A percentile compares a stretch with the other conserved stretches of the same genome.
Conservation (phyloP, 2,113 vertebrate species). For the Heptranchias perlo region DNA sequence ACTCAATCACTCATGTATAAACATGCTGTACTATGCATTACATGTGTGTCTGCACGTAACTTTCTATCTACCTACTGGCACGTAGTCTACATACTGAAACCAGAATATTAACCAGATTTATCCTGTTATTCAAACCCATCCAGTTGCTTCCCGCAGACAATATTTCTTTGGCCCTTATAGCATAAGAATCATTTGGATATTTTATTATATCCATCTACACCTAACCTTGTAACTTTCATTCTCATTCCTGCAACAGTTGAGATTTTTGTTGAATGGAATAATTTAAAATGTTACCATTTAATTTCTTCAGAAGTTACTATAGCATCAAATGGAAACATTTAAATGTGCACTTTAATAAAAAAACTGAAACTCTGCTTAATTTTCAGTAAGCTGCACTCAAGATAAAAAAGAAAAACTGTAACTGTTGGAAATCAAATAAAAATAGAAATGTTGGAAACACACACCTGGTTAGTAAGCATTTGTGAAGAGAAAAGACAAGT, state of each 20-base stretch:
- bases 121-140: neutral
- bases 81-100: neutral
- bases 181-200: neutral
- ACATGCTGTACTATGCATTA: neutral
- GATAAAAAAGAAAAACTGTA: no score
- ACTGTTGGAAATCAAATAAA: neutral
- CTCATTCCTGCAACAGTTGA: neutral
- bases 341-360: neutral
- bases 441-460: neutral
- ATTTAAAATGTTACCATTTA: neutral
- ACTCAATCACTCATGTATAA: neutral
- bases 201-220: neutral
- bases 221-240: neutral
- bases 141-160: neutral
- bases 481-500: neutral
- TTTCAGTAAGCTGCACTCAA: neutral
- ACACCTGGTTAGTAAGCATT: neutral
- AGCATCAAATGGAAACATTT: neutral
- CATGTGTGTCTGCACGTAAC: neutral
- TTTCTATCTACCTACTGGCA: neutral
- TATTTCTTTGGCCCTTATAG: neutral
- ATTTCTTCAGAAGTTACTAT: neutral
- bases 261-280: neutral
- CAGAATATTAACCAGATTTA: neutral
- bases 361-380: neutral